phyloP scores from a whole-genome alignment of 1,140 invertebrate species.

The Lerema accius region DNA sequence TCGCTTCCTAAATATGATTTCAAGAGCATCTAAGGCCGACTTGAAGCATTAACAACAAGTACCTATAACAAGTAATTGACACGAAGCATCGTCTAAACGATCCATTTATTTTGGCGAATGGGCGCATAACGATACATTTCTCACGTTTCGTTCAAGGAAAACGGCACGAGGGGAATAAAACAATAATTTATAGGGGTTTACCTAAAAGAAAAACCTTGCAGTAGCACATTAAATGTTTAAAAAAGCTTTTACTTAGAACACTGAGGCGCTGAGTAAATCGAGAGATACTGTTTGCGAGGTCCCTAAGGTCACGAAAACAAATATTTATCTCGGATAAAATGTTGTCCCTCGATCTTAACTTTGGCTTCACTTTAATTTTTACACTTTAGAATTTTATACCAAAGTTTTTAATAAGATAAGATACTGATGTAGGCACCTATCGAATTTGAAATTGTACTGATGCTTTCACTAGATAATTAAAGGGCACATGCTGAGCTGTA shows the following conservation, averaged over 20 bases:
- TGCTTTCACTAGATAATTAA: too few relatives aligned
- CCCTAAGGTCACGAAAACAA: not conserved
- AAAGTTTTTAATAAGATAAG: too few relatives aligned
- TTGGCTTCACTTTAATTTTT: not conserved
- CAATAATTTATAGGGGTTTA: conserved; percentile 32
- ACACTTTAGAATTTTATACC: not conserved
- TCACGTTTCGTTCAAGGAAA: conserved; percentile 35
- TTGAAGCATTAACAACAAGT: conserved; percentile 25
- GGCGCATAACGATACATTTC: conserved; percentile 32
- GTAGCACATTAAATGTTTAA: conserved; percentile 32
- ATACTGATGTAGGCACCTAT: too few relatives aligned
- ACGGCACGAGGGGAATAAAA: conserved; percentile 34
- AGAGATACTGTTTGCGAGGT: not conserved
- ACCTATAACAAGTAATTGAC: conserved; percentile 34
- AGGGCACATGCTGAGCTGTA: too few relatives aligned
- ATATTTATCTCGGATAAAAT: not conserved
- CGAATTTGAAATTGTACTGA: too few relatives aligned
- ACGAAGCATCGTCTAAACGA: conserved; percentile 28
- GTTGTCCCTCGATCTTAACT: not conserved
- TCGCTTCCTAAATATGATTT: too few relatives aligned
- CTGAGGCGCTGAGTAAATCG: conserved; percentile 14
- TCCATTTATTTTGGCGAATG: conserved; percentile 34
- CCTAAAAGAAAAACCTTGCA: conserved; percentile 29
- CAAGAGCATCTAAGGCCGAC: not conserved
- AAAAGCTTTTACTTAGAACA: conserved; percentile 24